A percentile compares a stretch with the other conserved stretches of the same genome.
Evolutionary conservation across 2,113 vertebrate species (phyloP).

Genomic region (Etheostoma spectabile): DNA sequence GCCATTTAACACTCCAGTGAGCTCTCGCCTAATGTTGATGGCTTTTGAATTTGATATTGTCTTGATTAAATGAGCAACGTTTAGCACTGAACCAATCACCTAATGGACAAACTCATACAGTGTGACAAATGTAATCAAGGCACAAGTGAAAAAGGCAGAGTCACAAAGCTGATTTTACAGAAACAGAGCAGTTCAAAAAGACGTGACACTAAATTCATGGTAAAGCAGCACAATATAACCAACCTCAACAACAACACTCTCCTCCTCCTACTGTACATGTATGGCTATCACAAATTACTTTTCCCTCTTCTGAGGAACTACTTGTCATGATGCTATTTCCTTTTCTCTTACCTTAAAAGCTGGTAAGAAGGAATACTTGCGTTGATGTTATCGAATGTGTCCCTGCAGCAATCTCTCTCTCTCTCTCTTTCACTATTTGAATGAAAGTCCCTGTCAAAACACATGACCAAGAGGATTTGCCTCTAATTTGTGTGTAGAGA

Average conservation of each 20-base stretch:
- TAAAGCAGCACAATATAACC: conserved; percentile 12
- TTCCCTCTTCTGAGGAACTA: neutral
- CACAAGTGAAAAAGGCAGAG: conserved; percentile 42
- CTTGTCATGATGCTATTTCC: conserved; percentile 6
- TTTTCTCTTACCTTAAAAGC: conserved; percentile 75
- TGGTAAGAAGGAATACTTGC: conserved; percentile 11
- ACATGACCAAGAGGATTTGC: conserved; percentile 83
- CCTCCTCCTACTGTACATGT: neutral
- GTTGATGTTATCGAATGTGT: conserved; percentile 48
- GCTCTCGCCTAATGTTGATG: conserved; percentile 61
- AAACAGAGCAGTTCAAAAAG: neutral
- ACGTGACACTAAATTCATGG: neutral
- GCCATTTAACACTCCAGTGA: conserved; percentile 56
- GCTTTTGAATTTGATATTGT: conserved; percentile 74
- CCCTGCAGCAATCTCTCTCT: conserved; percentile 56
- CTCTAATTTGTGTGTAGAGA: conserved; percentile 85
- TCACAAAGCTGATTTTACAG: conserved; percentile 22
- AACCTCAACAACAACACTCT: neutral
- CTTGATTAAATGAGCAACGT: conserved; percentile 72
- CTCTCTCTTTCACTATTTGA: conserved; percentile 74
- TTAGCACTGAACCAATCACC: conserved; percentile 64
- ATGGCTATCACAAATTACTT: neutral
- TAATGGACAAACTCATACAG: conserved; percentile 70
- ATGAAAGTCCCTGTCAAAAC: conserved; percentile 75
- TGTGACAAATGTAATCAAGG: conserved; percentile 70